These are phyloP conservation scores for Lathronympha strigana DNA, from an alignment of 2,888 invertebrate genomes.

Conservation along the genomic window DNA sequence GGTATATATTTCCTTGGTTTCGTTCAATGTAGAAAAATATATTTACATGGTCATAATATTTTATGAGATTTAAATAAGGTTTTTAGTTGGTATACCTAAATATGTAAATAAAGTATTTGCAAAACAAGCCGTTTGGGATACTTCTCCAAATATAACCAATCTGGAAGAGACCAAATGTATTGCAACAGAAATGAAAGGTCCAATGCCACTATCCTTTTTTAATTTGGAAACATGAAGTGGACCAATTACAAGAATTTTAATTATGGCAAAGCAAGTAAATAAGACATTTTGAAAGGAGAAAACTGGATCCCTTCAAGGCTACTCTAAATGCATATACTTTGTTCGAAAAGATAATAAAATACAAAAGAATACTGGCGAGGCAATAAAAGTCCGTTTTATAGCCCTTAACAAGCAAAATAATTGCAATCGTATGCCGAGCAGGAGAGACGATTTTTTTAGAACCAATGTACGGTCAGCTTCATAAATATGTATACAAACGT, in stretches of 20 bases:
- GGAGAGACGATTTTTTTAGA: background rate
- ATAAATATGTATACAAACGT: too few relatives aligned
- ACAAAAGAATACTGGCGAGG: constrained; percentile 11
- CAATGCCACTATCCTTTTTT: background rate
- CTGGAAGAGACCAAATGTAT: background rate
- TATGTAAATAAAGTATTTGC: background rate
- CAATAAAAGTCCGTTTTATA: constrained; percentile 33
- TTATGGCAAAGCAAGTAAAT: constrained; percentile 24
- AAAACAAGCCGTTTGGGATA: background rate
- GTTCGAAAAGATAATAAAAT: constrained; percentile 12
- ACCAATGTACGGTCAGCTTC: background rate
- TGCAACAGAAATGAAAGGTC: constrained; percentile 1
- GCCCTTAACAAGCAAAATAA: constrained; percentile 28
- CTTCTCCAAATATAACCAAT: background rate
- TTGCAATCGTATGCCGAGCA: background rate
- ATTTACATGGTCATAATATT: too few relatives aligned
- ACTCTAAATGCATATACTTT: constrained; percentile 18
- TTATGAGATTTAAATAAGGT: too few relatives aligned
- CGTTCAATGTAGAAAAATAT: too few relatives aligned
- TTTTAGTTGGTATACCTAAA: too few relatives aligned
- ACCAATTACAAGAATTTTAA: constrained; percentile 18
- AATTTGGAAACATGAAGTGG: constrained; percentile 9
- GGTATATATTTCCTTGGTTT: too few relatives aligned
- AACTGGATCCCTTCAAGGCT: constrained; percentile 37
- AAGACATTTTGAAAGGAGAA: constrained; percentile 23